Conservation (phyloP, 1,140 invertebrate genomes). For the Lucilia cuprina region DNA sequence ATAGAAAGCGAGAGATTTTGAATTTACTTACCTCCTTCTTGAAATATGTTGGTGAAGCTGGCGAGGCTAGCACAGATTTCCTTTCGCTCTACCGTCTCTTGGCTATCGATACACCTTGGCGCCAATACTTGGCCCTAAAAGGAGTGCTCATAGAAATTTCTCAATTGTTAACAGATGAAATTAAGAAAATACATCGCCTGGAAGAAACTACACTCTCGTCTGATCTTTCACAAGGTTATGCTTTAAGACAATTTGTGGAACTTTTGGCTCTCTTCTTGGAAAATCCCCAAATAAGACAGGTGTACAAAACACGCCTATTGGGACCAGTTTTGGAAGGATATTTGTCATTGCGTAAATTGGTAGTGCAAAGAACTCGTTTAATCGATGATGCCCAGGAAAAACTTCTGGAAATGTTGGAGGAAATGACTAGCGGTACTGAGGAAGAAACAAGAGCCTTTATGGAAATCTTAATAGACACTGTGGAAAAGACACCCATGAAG, state of each 20-base stretch:
- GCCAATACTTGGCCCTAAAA: slow-evolving; percentile 88
- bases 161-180: slow-evolving; percentile 85
- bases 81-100: slow-evolving; percentile 84
- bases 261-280: slow-evolving; percentile 85
- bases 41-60: slow-evolving; percentile 81
- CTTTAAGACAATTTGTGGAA: slow-evolving; percentile 86
- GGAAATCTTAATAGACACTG: slow-evolving; percentile 95
- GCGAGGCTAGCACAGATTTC: slow-evolving; percentile 93
- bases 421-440: slow-evolving; percentile 97
- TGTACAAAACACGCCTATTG: slow-evolving; percentile 90
- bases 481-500: slow-evolving; percentile 89
- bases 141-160: slow-evolving; percentile 87
- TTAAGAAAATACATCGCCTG: slow-evolving; percentile 81
- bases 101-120: slow-evolving; percentile 86
- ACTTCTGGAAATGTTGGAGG: slow-evolving; percentile 90
- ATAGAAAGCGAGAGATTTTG: slow-evolving; percentile 69
- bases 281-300: slow-evolving; percentile 81
- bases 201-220: slow-evolving; percentile 93
- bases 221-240: slow-evolving; percentile 91
- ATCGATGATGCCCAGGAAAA: slow-evolving; percentile 98
- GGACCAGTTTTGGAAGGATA: slow-evolving; percentile 91
- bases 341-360: slow-evolving; percentile 85
- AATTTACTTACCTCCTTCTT: slow-evolving; percentile 89
- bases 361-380: slow-evolving; percentile 92
- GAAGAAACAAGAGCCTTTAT: slow-evolving; percentile 96